Percentiles rank a stretch among this genome's conserved stretches.
phyloP scores from a whole-genome alignment of 2,113 vertebrate species.

The Pipra filicauda region DNA sequence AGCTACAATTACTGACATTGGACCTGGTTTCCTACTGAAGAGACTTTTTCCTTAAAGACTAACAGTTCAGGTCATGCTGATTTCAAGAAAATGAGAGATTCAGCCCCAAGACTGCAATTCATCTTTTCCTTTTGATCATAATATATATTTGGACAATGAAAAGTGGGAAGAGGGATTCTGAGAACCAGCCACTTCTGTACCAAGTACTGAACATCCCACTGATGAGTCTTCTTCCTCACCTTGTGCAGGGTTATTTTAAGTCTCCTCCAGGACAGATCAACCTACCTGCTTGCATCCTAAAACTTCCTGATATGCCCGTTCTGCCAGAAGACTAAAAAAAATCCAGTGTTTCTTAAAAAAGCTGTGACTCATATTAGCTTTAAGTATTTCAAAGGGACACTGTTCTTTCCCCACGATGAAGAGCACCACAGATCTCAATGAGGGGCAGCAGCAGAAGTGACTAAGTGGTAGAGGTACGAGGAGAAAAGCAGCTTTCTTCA shows the following conservation, averaged over 20 bases:
- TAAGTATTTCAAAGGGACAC: neutral
- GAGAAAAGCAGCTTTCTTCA: neutral
- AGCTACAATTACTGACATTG: neutral
- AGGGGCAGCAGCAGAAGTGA: neutral
- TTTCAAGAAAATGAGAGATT: neutral
- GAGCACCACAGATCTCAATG: rapidly evolving
- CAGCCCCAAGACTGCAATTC: neutral
- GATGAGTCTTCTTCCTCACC: neutral
- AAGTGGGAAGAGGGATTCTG: neutral
- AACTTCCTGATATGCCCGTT: neutral
- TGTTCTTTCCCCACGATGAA: neutral
- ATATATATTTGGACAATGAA: neutral
- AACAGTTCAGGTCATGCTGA: neutral
- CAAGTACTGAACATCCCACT: neutral
- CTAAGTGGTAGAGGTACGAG: neutral
- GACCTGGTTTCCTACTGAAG: neutral
- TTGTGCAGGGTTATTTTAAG: neutral
- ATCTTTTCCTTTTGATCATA: neutral
- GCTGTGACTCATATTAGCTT: neutral
- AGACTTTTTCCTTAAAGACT: neutral
- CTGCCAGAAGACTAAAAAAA: neutral
- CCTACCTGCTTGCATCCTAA: neutral
- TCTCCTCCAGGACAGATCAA: neutral
- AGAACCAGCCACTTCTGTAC: neutral
- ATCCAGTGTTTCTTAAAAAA: neutral